Percentiles rank a stretch among this genome's conserved stretches.
Conservation (phyloP, 2,113 vertebrate genomes). For the Bombycilla garrulus region DNA sequence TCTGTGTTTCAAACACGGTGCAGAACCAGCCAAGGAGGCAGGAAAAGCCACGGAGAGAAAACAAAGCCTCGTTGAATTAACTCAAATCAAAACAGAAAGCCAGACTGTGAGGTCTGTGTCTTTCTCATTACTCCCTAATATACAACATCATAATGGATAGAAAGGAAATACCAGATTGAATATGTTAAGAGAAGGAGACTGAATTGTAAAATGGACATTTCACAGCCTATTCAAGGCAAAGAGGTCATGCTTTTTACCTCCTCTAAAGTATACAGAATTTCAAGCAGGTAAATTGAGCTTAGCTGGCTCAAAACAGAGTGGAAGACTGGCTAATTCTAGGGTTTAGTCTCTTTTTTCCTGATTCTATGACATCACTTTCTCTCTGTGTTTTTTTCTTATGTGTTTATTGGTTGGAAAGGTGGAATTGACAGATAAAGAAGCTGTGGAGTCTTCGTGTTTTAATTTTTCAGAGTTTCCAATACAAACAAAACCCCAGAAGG, state of each 20-base stretch:
- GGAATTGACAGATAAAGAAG: neutral
- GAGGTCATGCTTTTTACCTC: neutral
- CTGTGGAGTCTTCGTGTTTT: neutral
- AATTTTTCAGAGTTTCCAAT: neutral
- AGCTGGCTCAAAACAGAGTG: neutral
- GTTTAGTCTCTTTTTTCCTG: neutral
- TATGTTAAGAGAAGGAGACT: neutral
- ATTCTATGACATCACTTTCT: neutral
- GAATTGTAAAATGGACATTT: neutral
- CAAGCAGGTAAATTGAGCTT: neutral
- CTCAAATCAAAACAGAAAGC: neutral
- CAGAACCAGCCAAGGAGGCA: neutral
- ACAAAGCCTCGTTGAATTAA: neutral
- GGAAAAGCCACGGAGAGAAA: neutral
- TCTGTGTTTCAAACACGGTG: rapidly evolving
- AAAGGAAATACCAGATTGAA: neutral
- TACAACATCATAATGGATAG: neutral
- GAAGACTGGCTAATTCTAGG: neutral
- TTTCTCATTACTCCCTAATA: neutral
- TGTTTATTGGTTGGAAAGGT: neutral
- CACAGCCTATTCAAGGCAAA: neutral
- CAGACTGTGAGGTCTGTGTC: neutral
- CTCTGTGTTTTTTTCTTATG: neutral
- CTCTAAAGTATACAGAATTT: neutral
- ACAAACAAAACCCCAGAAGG: neutral